Evolutionary conservation across 2,888 invertebrate genomes (phyloP).

Genomic region (Silvanus unidentatus): DNA sequence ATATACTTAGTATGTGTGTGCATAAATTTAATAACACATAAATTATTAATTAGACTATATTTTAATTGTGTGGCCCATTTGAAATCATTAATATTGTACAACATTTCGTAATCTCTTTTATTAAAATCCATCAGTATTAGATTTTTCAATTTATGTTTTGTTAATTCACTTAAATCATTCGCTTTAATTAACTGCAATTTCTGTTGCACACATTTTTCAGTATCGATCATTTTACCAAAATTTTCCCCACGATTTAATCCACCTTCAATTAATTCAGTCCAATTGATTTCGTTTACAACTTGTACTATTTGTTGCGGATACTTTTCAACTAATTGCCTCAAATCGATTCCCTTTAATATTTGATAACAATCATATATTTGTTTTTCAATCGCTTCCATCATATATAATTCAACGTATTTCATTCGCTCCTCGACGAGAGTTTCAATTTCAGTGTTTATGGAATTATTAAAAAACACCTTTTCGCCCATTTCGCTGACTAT

Average conservation of each 20-base stretch:
- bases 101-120: conserved; percentile 8
- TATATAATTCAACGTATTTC: conserved; percentile 69
- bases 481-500: conserved; percentile 71
- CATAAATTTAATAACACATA: conserved; percentile 61
- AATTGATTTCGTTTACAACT: conserved; percentile 19
- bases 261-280: conserved; percentile 47
- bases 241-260: conserved; percentile 25
- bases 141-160: conserved; percentile 46
- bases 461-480: conserved; percentile 56
- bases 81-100: conserved; percentile 67
- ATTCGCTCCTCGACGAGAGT: conserved; percentile 79
- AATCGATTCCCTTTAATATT: conserved; percentile 14
- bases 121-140: conserved; percentile 13
- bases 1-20: conserved; percentile 68
- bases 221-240: not conserved
- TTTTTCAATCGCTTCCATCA: conserved; percentile 50
- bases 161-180: conserved; percentile 4
- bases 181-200: conserved; percentile 29
- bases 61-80: conserved; percentile 73
- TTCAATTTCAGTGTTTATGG: conserved; percentile 58
- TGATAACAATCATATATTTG: conserved; percentile 23
- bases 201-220: not conserved
- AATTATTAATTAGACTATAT: conserved; percentile 64
- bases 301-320: conserved; percentile 25
- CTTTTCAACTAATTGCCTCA: conserved; percentile 16